Evolutionary conservation across 1,140 invertebrate genomes (phyloP).

Genomic region (Orchesella cincta): DNA sequence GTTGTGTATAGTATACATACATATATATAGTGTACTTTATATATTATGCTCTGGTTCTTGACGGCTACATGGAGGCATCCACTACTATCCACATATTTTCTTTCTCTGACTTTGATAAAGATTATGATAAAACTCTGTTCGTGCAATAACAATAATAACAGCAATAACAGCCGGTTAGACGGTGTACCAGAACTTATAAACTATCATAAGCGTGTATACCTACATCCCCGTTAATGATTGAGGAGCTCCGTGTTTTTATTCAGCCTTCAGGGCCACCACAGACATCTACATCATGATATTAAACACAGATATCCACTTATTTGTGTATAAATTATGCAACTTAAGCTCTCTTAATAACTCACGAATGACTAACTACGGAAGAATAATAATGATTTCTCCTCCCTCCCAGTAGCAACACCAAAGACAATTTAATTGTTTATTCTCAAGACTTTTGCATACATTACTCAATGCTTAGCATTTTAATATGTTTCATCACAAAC

Average conservation of each 20-base stretch:
- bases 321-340: constrained; percentile 22
- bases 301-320: neutral
- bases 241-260: neutral
- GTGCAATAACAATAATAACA: constrained; percentile 25
- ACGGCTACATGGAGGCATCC: neutral
- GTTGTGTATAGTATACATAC: neutral
- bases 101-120: constrained; percentile 20
- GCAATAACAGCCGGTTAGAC: constrained; percentile 13
- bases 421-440: constrained; percentile 23
- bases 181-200: constrained; percentile 10
- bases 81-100: neutral
- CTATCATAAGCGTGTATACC: constrained; percentile 3
- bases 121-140: constrained; percentile 9
- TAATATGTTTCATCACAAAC: no score
- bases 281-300: constrained; percentile 2
- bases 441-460: no score
- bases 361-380: neutral
- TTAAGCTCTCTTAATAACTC: neutral
- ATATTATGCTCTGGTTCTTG: neutral
- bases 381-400: neutral
- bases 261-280: constrained; percentile 8
- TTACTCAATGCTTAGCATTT: neutral
- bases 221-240: neutral
- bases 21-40: neutral
- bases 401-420: constrained; percentile 29